Base-by-base conservation (phyloP, 2,113 vertebrate genomes). In the Gallinago paraguaiae region DNA sequence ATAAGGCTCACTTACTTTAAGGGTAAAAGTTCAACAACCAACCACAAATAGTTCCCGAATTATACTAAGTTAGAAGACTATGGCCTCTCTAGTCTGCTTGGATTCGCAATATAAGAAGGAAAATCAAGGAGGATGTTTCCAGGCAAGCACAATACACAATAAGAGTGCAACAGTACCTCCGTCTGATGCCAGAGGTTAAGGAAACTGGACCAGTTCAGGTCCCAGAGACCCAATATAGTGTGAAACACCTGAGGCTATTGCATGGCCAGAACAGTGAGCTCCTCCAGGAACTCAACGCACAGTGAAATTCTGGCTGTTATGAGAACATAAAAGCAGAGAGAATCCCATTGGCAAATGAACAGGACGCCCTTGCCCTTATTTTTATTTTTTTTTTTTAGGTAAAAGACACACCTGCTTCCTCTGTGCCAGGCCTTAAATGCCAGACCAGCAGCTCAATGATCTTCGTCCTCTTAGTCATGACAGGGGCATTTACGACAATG, bases 391-490 rank as follows among this genome's bases (percentile, higher is more conserved):
- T 53, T 35, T 69, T 53, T 13, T 16, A 16, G 5, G 35, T 9
- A 77, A 56, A 93, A 83, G 76, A 56, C 90, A 94, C 77, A 90
- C 86, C 45, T 78, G 16, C 45, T 68, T 91, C 71, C 45, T 94
- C 80, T 80, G 53, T 56, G 86, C 53, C 46, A 63, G 46, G 18
- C 48, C 22, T 70, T 56, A 86, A 86, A 90, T 74, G 86, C 48
- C 70, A 93, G 61, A 82, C 43, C 39, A 91, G 76, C 20, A 46
- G 17, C 35, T 93, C 53, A 75, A 48, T 17, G 61, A 78, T 79
- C 74, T 86, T 82, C 75, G 77, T 87, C 63, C 80, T 82, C 4
- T 95, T 91, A 93, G 72, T 96, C 88, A 86, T 17, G 60, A 76
- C 65, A 64, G 37, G 37, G 25, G 53, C 43, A 95, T 88, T 96